Base-by-base conservation (phyloP, 2,113 vertebrate genomes). In the Cercopithecus mona region DNA sequence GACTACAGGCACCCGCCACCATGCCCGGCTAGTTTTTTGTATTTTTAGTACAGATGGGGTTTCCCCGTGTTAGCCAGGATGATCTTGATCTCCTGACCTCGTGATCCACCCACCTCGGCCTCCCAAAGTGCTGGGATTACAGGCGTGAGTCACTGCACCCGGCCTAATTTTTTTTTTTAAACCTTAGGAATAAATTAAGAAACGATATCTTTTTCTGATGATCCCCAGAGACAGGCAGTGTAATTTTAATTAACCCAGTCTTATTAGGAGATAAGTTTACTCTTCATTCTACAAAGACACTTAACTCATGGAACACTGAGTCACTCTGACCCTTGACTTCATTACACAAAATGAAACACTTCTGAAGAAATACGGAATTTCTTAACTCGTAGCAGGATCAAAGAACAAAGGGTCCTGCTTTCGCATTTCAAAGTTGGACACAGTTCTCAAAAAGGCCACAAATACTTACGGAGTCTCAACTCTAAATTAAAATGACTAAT, bases 341-440 rank as follows among this genome's bases (percentile, higher is more conserved):
- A 68, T 81, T 8, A 72, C 25, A 75, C 79, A 91, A 82, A 79
- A 83, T 40, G 0, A 48, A 93, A 35, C 12, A 52, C 61, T 61
- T 64, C 32, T 57, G 66, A 97, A 90, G 79, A 87, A 92, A 92
- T 22, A 92, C 16, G 27, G 23, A n/a, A 35, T 98, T 97, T 97
- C 83, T 64, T 97, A 96, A 97, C 64, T 45, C 18, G 90, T 83
- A 50, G 82, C 57, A 93, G 78, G 70, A 90, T 8, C 12, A 61
- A 73, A 75, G 87, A 93, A 30, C 40, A 43, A 72, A 66, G 40
- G 25, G 1, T 1, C 38, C 45, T 45, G 45, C 83, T 70, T 78
- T 94, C 76, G 70, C 1, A 2, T 89, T 95, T 81, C 78, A 61
- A 64, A 96, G 14, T 52, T 35, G 45, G 25, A 78, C 35, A 79